Base-by-base conservation (phyloP, 1,140 invertebrate genomes). In the Sesamia nonagrioides region DNA sequence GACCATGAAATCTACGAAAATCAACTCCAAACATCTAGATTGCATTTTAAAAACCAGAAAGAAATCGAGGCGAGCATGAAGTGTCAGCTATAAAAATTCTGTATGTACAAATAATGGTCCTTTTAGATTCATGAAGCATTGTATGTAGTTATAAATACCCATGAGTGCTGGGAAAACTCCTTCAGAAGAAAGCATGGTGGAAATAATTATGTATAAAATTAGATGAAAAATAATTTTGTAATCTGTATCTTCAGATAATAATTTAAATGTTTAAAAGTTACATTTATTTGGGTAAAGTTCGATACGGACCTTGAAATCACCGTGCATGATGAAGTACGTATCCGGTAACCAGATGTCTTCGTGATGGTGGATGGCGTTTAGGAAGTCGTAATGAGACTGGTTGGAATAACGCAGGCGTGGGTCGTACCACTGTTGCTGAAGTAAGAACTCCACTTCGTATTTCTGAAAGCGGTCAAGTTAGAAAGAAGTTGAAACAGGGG, bases 321-420 rank as follows among this genome's bases (percentile, higher is more conserved):
- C 98, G 94, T 98, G 98, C 97, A 98, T 98, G 91, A 98, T 98
- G 95, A 98, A 98, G 94, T 98, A 98, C 33, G 98, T 98, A 94
- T 99, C 98, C 56, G 98, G 98, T 84, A 98, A 96, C 98, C 98
- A 99, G 88, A 99, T 97, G 86, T 98, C 96, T 87, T 98, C 96
- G 95, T 98, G 97, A 94, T 98, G 98, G 91, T 98, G 98, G 81
- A 99, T 98, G 72, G 97, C 98, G 93, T 98, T 98, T 80, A 99
- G 95, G 93, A 97, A 98, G 87, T 97, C 97, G 95, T 98, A 98
- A 89, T 97, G 96, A 83, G 97, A 97, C 90, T 97, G 97, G 94
- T 98, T 98, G 87, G 97, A 97, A 94, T 98, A 98, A 83, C 96
- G 96, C 75, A 98, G 94, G 63, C 98, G 96, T 17, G 97, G 97